These are phyloP conservation scores for Sphaerodactylus townsendi DNA, from an alignment of 2,113 vertebrate genomes.

Conservation along the genomic window DNA sequence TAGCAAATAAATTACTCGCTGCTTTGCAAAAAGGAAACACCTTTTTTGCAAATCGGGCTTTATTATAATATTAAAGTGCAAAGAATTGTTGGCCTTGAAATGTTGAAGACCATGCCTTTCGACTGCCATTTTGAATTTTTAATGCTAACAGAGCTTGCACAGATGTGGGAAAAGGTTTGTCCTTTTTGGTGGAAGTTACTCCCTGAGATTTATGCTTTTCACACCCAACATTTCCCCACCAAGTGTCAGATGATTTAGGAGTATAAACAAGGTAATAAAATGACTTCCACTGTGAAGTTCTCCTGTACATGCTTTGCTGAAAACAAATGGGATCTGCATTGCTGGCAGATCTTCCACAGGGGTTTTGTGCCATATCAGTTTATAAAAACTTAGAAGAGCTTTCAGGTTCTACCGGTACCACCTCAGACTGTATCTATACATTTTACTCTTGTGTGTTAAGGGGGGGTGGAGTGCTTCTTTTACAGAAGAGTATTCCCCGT, in stretches of 20 bases:
- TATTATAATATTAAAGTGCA: slow-evolving; percentile 33
- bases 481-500: slow-evolving; percentile 42
- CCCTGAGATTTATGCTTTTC: background rate
- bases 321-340: slow-evolving; percentile 32
- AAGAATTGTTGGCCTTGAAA: slow-evolving; percentile 11
- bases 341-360: slow-evolving; percentile 33
- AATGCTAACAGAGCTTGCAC: background rate
- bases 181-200: background rate
- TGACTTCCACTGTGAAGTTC: background rate
- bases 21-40: slow-evolving; percentile 42
- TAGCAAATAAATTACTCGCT: slow-evolving; percentile 46
- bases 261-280: background rate
- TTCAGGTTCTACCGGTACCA: slow-evolving; percentile 38
- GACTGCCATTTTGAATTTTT: background rate
- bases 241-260: background rate
- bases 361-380: background rate
- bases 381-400: background rate
- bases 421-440: slow-evolving; percentile 34
- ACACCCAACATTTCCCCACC: background rate
- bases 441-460: slow-evolving; percentile 12
- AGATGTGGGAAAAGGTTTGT: background rate
- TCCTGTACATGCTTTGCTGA: background rate
- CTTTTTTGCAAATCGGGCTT: slow-evolving; percentile 48
- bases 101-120: slow-evolving; percentile 36
- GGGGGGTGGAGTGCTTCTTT: too few relatives aligned